phyloP scores from a whole-genome alignment of 1,140 invertebrate genomes.

The Tetramorium alpestre region DNA sequence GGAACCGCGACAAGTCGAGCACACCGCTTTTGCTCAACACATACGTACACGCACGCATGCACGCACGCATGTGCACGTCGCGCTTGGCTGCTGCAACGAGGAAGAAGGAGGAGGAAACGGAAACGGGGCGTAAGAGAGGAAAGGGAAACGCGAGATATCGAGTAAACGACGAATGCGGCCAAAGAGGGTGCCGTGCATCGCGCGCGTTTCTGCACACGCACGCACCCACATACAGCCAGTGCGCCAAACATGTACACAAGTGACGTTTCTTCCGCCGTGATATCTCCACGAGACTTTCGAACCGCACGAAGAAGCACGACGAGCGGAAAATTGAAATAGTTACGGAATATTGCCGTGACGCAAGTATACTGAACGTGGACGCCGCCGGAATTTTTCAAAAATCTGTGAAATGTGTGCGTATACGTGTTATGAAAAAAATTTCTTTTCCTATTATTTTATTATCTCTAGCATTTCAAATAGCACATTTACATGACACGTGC shows the following conservation, averaged over 20 bases:
- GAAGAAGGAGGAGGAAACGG: not conserved
- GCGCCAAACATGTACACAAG: not conserved
- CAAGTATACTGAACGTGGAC: conserved; percentile 34
- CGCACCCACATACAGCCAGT: too few species aligned
- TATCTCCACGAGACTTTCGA: conserved; percentile 38
- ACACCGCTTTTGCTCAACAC: not conserved
- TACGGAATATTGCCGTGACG: conserved; percentile 54
- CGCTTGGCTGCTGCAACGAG: not conserved
- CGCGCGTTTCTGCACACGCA: not conserved
- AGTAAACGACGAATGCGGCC: conserved; percentile 54
- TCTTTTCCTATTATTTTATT: not conserved
- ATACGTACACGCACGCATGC: not conserved
- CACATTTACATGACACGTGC: not conserved
- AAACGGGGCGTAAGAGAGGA: conserved; percentile 1
- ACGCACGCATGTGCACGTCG: conserved; percentile 26
- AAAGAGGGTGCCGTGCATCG: conserved; percentile 42
- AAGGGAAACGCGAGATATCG: conserved; percentile 46
- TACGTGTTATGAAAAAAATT: not conserved
- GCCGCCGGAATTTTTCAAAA: conserved; percentile 48
- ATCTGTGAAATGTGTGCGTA: not conserved
- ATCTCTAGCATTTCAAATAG: not conserved
- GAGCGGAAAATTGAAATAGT: conserved; percentile 67
- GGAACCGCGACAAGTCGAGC: conserved; percentile 30
- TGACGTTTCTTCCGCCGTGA: not conserved
- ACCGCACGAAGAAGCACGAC: conserved; percentile 44